Percentiles rank a stretch among this genome's conserved stretches.
phyloP scores from a whole-genome alignment of 2,113 vertebrate species.

The Delphinapterus leucas region DNA sequence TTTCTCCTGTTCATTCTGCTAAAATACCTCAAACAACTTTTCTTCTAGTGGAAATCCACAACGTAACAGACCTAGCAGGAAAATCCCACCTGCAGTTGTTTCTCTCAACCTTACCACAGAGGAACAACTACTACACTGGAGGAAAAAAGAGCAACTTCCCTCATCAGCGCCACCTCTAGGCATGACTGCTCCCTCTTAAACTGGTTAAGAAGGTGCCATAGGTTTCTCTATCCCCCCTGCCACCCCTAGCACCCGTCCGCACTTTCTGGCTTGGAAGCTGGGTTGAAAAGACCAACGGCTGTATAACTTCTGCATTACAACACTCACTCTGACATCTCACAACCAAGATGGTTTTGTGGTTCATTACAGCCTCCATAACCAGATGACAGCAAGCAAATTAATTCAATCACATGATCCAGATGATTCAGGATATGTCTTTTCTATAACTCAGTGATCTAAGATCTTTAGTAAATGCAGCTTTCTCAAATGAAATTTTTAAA shows the following conservation, averaged over 20 bases:
- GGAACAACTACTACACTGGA: background rate
- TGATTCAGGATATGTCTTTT: background rate
- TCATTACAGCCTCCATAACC: background rate
- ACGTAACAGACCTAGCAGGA: background rate
- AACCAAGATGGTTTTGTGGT: background rate
- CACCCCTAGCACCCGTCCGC: background rate
- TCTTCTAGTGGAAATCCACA: background rate
- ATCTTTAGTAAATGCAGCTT: background rate
- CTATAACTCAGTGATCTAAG: background rate
- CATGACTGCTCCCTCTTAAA: background rate
- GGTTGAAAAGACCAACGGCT: background rate
- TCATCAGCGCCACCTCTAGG: background rate
- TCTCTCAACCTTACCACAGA: background rate
- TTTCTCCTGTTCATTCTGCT: background rate
- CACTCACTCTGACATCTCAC: background rate
- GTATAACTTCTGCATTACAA: background rate
- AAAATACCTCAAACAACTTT: background rate
- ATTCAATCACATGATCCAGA: background rate
- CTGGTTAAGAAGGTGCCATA: background rate
- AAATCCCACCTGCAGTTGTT: background rate
- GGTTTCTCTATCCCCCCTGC: background rate
- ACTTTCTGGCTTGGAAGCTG: background rate
- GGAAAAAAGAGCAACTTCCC: background rate
- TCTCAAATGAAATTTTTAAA: background rate
- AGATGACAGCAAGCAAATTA: background rate